phyloP scores from a whole-genome alignment of 2,797 vertebrate species.

The Sylvia borin region DNA sequence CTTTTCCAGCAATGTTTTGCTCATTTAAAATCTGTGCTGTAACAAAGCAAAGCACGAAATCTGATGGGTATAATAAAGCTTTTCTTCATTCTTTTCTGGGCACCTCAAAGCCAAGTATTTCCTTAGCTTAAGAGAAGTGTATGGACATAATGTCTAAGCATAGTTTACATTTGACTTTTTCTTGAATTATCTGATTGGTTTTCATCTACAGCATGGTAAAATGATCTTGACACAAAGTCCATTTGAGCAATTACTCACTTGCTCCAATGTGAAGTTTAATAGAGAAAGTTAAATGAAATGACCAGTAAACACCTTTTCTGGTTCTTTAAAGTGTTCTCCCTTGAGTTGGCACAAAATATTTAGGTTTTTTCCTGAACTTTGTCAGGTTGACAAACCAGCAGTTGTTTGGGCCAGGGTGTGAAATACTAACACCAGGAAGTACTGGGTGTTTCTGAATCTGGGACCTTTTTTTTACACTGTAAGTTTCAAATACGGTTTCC shows the following conservation, averaged over 20 bases:
- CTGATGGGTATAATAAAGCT: neutral
- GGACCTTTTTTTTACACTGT: neutral
- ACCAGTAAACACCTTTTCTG: neutral
- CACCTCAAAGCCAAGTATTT: neutral
- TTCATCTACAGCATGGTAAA: neutral
- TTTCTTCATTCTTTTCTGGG: neutral
- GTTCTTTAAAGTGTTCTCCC: neutral
- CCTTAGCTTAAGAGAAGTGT: neutral
- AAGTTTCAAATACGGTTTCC: neutral
- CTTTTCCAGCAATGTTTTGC: neutral
- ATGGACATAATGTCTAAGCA: neutral
- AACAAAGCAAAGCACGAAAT: neutral
- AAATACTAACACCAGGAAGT: too few relatives aligned
- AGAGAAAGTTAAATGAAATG: neutral
- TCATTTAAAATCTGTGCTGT: neutral
- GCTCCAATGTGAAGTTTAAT: neutral
- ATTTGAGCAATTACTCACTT: neutral
- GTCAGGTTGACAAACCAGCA: neutral
- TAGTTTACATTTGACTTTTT: neutral
- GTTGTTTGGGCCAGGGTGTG: neutral
- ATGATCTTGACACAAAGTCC: slow-evolving; percentile 3
- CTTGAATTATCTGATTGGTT: neutral
- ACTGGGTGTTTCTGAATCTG: neutral
- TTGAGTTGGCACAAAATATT: neutral
- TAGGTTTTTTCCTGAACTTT: neutral